Evolutionary conservation across 2,113 vertebrate genomes (phyloP).

Genomic region (Suricata suricatta): DNA sequence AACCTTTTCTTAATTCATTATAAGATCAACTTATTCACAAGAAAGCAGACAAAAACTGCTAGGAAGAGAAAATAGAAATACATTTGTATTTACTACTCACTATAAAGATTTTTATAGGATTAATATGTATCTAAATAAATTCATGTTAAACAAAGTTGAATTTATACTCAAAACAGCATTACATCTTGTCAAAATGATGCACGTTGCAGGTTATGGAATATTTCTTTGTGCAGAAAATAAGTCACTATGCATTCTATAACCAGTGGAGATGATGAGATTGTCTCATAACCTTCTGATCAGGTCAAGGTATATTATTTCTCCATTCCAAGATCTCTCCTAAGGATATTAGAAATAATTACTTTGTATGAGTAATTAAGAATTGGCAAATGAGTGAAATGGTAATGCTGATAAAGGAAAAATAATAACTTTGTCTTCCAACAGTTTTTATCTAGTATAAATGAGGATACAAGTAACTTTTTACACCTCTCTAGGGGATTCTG

Average conservation of each 20-base stretch:
- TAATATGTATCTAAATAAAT: not conserved
- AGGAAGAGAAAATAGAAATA: slow-evolving; percentile 17
- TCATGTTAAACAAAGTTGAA: not conserved
- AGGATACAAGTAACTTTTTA: not conserved
- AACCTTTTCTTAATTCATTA: slow-evolving; percentile 1
- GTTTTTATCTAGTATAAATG: not conserved
- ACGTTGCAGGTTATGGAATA: not conserved
- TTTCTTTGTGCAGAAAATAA: slow-evolving; percentile 20
- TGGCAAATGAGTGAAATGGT: not conserved
- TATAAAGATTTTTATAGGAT: not conserved
- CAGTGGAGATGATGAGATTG: not conserved
- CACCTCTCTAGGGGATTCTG: not conserved
- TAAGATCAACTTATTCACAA: slow-evolving; percentile 31
- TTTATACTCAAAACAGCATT: not conserved
- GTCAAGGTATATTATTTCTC: not conserved
- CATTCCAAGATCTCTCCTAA: not conserved
- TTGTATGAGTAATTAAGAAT: not conserved
- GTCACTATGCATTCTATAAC: not conserved
- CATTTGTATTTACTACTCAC: not conserved
- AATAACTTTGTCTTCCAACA: not conserved
- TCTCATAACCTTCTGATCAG: not conserved
- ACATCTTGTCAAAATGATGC: not conserved
- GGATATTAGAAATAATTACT: not conserved
- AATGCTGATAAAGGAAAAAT: not conserved
- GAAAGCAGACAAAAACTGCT: not conserved